Evolutionary conservation across 2,797 vertebrate species (phyloP).

Genomic region (Lacerta agilis): DNA sequence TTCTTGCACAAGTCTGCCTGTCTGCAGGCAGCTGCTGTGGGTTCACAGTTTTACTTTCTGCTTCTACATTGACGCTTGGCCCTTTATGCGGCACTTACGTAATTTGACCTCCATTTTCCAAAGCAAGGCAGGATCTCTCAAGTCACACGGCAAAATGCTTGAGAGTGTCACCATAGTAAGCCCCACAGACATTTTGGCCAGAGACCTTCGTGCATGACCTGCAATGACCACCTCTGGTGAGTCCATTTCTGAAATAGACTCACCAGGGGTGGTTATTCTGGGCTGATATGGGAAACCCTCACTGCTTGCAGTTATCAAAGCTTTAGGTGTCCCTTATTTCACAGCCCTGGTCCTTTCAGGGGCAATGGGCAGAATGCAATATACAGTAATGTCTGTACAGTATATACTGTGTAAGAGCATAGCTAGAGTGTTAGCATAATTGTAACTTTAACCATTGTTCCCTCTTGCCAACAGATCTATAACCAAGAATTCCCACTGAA

Average conservation of each 20-base stretch:
- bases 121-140: conserved; percentile 40
- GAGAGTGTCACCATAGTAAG: conserved; percentile 55
- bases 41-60: background rate
- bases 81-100: conserved; percentile 19
- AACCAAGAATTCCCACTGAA: background rate
- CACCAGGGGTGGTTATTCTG: background rate
- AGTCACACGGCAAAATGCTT: background rate
- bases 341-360: background rate
- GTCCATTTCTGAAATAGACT: conserved; percentile 42
- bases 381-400: background rate
- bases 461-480: background rate
- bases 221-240: too few relatives aligned
- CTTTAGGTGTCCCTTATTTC: background rate
- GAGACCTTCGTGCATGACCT: background rate
- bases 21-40: background rate
- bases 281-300: conserved; percentile 4
- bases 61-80: fast-evolving
- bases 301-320: background rate
- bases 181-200: conserved; percentile 49
- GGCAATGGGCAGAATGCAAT: background rate
- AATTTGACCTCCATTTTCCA: conserved; percentile 39
- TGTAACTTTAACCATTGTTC: background rate
- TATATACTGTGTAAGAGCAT: background rate
- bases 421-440: background rate
- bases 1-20: background rate